A percentile compares a stretch with the other conserved stretches of the same genome.
Conservation (phyloP, 2,113 vertebrate genomes). For the Piprites chloris region DNA sequence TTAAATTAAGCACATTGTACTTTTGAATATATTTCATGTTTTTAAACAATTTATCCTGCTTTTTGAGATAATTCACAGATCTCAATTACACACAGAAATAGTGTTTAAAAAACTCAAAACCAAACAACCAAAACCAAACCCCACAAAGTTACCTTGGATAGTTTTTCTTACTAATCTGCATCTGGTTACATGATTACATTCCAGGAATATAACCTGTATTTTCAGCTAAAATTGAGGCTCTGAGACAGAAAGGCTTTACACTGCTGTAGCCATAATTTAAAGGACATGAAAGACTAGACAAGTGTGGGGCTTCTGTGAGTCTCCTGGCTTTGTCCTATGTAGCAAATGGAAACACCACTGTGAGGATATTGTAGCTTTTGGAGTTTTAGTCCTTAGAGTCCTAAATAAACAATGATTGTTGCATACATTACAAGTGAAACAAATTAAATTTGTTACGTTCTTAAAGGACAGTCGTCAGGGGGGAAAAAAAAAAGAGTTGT, state of each 20-base stretch:
- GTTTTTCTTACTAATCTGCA: not conserved
- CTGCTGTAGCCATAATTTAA: not conserved
- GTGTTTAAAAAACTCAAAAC: not conserved
- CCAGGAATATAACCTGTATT: not conserved
- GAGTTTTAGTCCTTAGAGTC: not conserved
- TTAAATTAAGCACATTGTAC: not conserved
- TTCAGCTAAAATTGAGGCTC: not conserved
- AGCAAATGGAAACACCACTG: not conserved
- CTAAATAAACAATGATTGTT: not conserved
- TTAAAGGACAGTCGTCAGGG: fast-evolving
- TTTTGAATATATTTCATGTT: not conserved
- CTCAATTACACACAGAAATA: not conserved
- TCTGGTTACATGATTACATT: not conserved
- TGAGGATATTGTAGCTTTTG: not conserved
- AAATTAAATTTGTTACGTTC: not conserved
- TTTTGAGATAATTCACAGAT: not conserved
- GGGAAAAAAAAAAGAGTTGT: too few species aligned
- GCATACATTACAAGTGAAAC: not conserved
- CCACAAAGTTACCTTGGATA: not conserved
- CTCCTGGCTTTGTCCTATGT: not conserved
- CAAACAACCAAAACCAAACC: not conserved
- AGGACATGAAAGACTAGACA: not conserved
- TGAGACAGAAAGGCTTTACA: not conserved
- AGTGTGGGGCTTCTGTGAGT: not conserved
- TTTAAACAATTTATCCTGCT: not conserved